Evolutionary conservation across 1,140 invertebrate species (phyloP).

Genomic region (Drosophila carrolli): DNA sequence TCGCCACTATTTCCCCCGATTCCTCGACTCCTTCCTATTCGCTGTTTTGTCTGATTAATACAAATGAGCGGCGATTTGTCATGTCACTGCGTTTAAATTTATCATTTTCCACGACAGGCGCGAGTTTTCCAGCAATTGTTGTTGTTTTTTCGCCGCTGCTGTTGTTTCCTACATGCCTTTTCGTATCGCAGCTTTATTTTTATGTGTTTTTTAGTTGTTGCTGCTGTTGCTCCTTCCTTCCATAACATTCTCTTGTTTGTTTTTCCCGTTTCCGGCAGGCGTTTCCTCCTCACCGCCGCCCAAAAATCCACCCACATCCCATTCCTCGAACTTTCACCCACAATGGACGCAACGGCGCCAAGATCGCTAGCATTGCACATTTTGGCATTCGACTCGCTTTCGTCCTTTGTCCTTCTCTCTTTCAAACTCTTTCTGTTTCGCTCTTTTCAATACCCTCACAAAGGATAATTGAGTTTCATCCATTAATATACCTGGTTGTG

Average conservation of each 20-base stretch:
- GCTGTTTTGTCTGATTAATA: slow-evolving; percentile 75
- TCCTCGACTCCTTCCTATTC: background rate
- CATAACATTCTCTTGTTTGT: slow-evolving; percentile 68
- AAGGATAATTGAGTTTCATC: background rate
- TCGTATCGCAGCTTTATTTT: slow-evolving; percentile 56
- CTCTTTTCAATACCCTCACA: slow-evolving; percentile 1
- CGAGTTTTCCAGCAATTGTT: slow-evolving; percentile 59
- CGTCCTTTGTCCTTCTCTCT: background rate
- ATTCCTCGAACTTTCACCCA: slow-evolving; percentile 20
- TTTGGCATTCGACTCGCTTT: slow-evolving; percentile 60
- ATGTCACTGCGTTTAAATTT: slow-evolving; percentile 83
- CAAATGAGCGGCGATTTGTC: slow-evolving; percentile 82
- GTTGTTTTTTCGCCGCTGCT: slow-evolving; percentile 30
- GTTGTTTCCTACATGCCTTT: slow-evolving; percentile 68
- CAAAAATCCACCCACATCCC: slow-evolving; percentile 9
- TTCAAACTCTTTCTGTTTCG: slow-evolving; percentile 2
- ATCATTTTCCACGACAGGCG: slow-evolving; percentile 78
- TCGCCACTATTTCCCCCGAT: background rate
- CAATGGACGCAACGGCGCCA: slow-evolving; percentile 58
- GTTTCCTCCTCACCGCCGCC: slow-evolving; percentile 21
- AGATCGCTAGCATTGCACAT: slow-evolving; percentile 74
- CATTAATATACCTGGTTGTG: background rate
- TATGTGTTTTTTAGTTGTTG: slow-evolving; percentile 28
- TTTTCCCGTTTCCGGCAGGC: slow-evolving; percentile 73
- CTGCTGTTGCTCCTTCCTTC: slow-evolving; percentile 27